Evolutionary conservation across 2,113 vertebrate genomes (phyloP).

Genomic region (Gorsachius goisagi): DNA sequence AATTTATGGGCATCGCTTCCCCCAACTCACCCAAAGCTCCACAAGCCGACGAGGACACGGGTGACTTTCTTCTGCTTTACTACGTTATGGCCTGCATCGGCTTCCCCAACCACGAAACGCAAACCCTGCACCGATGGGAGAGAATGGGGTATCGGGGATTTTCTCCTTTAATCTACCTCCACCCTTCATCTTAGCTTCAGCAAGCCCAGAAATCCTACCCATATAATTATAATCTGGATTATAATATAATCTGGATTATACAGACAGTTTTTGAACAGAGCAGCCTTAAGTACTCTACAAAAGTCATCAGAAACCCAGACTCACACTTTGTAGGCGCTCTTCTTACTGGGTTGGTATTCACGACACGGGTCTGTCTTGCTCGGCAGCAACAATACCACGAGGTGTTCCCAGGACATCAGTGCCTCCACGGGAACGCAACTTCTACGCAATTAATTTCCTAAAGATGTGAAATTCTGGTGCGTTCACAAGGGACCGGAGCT

Average conservation of each 20-base stretch:
- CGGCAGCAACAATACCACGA: background rate
- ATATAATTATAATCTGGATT: background rate
- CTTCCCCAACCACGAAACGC: background rate
- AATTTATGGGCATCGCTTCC: background rate
- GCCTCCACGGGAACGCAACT: background rate
- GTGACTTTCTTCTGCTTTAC: background rate
- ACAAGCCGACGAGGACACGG: background rate
- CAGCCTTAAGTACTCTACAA: background rate
- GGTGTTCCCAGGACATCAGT: background rate
- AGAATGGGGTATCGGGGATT: background rate
- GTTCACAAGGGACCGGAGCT: background rate
- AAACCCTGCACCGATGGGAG: background rate
- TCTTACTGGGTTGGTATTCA: background rate
- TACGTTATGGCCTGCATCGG: background rate
- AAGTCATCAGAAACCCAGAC: background rate
- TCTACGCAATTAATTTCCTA: background rate
- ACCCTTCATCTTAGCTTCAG: background rate
- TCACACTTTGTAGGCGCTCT: background rate
- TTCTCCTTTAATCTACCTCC: background rate
- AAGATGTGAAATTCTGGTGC: background rate
- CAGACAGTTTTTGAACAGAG: fast-evolving
- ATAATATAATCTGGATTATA: background rate
- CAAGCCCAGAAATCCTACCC: background rate
- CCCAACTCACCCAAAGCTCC: background rate
- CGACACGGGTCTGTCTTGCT: background rate